Conservation (phyloP, 2,888 invertebrate species). For the Agonopterix subpropinquella region DNA sequence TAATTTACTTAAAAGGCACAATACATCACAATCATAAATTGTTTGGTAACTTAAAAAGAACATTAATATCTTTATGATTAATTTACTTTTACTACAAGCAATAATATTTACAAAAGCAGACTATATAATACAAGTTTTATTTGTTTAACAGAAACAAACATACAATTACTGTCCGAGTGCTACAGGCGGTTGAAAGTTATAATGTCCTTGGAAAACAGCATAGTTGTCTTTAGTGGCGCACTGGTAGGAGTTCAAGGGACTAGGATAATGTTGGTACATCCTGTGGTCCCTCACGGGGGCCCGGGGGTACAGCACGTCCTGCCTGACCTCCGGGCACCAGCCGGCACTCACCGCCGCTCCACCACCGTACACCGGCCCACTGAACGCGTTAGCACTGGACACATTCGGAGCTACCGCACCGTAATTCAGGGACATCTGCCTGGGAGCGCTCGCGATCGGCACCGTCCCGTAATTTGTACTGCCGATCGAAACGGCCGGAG, state of each 20-base stretch:
- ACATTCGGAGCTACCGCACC: slow-evolving; percentile 44
- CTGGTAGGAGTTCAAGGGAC: slow-evolving; percentile 54
- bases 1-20: no score
- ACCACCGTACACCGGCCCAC: slow-evolving; percentile 37
- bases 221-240: slow-evolving; percentile 68
- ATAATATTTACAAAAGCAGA: neutral
- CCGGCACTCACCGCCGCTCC: slow-evolving; percentile 40
- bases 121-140: neutral
- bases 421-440: slow-evolving; percentile 47
- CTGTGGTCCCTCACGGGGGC: slow-evolving; percentile 46
- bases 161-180: slow-evolving; percentile 56
- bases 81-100: neutral
- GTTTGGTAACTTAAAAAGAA: slow-evolving; percentile 44
- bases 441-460: slow-evolving; percentile 32
- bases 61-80: neutral
- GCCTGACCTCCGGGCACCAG: slow-evolving; percentile 57
- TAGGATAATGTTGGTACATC: slow-evolving; percentile 58
- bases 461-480: slow-evolving; percentile 54
- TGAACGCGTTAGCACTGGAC: slow-evolving; percentile 33
- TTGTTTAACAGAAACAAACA: no score
- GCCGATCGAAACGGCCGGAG: slow-evolving; percentile 28
- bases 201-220: slow-evolving; percentile 67
- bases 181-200: slow-evolving; percentile 62
- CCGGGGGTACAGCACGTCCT: slow-evolving; percentile 49
- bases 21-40: slow-evolving; percentile 34